A percentile compares a stretch with the other conserved stretches of the same genome.
These are phyloP conservation scores for Tolmerus cingulatus DNA, from an alignment of 2,888 invertebrate genomes.

Conservation along the genomic window DNA sequence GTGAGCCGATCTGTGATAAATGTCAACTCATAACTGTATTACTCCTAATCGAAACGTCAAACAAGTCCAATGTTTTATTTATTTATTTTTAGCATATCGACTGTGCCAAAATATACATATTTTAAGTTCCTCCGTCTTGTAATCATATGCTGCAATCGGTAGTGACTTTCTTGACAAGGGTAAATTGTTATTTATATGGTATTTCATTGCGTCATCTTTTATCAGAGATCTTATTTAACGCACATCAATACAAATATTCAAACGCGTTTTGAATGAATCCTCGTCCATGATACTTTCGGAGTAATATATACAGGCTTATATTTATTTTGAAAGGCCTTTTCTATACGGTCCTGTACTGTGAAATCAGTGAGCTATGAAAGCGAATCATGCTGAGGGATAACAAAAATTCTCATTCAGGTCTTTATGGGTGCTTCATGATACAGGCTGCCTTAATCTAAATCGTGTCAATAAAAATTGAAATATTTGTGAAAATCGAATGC, in stretches of 20 bases:
- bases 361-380: constrained; percentile 25
- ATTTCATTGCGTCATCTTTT: neutral
- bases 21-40: too few species aligned
- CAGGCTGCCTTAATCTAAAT: constrained; percentile 35
- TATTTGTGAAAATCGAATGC: constrained; percentile 34
- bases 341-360: neutral
- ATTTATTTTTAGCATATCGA: too few species aligned
- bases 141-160: too few species aligned
- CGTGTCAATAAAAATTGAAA: constrained; percentile 41
- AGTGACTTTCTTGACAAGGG: neutral
- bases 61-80: too few species aligned
- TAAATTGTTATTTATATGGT: neutral
- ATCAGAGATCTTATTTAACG: neutral
- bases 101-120: too few species aligned
- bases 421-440: constrained; percentile 34
- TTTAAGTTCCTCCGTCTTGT: too few species aligned
- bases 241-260: neutral
- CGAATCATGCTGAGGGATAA: constrained; percentile 29
- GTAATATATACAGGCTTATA: neutral
- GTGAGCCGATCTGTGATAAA: too few species aligned
- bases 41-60: too few species aligned
- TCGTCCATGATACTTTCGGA: neutral
- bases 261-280: neutral
- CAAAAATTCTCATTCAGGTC: constrained; percentile 31
- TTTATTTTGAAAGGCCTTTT: constrained; percentile 10